A percentile compares a stretch with the other conserved stretches of the same genome.
Conservation (phyloP, 1,140 invertebrate species). For the Brachystomella parvula region DNA sequence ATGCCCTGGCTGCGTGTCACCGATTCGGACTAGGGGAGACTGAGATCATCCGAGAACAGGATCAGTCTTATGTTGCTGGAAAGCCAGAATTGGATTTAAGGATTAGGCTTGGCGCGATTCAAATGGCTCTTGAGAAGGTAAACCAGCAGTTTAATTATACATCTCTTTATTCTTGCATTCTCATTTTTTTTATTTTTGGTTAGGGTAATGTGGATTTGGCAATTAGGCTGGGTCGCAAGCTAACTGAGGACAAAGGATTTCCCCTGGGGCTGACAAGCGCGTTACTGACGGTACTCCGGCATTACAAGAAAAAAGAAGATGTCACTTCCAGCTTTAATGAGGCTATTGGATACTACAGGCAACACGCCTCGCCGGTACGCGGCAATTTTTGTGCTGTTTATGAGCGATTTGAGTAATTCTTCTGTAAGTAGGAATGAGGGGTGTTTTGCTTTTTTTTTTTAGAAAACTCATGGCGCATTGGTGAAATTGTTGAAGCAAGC, state of each 20-base stretch:
- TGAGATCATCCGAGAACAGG: not conserved
- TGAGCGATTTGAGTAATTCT: not conserved
- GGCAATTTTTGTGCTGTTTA: not conserved
- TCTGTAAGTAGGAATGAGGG: not conserved
- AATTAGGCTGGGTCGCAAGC: not conserved
- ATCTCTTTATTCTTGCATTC: not conserved
- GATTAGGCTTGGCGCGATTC: not conserved
- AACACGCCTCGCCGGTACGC: not conserved
- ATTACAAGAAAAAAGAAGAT: not conserved
- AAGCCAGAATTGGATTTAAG: not conserved
- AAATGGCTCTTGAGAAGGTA: not conserved
- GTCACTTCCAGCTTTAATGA: not conserved
- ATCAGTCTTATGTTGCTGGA: not conserved
- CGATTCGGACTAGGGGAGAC: not conserved
- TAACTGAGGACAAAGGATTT: not conserved
- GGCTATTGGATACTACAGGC: not conserved
- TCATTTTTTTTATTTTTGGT: not conserved
- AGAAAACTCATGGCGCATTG: not conserved
- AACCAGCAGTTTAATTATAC: not conserved
- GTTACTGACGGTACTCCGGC: not conserved
- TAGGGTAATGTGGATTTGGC: not conserved
- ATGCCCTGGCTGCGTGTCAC: not conserved
- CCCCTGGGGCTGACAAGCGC: not conserved
- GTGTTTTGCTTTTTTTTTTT: constrained; percentile 5
- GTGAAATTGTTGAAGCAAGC: not conserved